Base-by-base conservation (phyloP, 1,140 invertebrate species). In the Eriosoma lanigerum region DNA sequence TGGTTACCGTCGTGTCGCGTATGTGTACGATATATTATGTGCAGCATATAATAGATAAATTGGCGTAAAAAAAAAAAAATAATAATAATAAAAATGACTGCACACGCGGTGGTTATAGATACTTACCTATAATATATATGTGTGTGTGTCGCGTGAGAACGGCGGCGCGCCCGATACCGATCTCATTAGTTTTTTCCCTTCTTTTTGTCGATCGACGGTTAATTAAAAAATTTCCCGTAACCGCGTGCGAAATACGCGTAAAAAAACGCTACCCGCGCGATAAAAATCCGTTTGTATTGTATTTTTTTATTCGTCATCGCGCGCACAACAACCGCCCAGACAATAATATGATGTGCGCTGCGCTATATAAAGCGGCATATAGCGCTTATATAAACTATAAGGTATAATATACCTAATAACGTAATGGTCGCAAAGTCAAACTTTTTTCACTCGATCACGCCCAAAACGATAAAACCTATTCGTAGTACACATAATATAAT, bases 211-310 rank as follows among this genome's bases (percentile, higher is more conserved):
- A 70, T 70, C 66, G 44, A 48, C 24, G 44, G 66, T 70, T 70
- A 70, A 70, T 70, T 70, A 70, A 70, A 66, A 68, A 70, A 70
- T 48, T 48, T 66, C 32, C n/a, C 64, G 32, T 21, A 44, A 44
- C 32, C 64, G 32, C 62, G 60, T n/a, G 62, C 19, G 19, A 64
- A 66, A 66, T 66, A 46, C 1, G 64, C 64, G 10, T 44, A n/a
- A 48, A 70, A 66, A 48, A 48, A 50, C 64, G 10, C 12, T 68
- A 24, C 38, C 64, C 38, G 64, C 5, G n/a, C 32, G 62, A 64
- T 64, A 64, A 38, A 38, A 38, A 64, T 64, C 62, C 29, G 19
- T 64, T 38, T 64, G 32, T 64, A 26, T 60, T 19, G 10, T 17
- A 1, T 38, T 38, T 38, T 38, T 38, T 38, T 38, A 4, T 48